These are phyloP conservation scores for Pheucticus melanocephalus DNA, from an alignment of 2,113 vertebrate species.

Conservation along the genomic window DNA sequence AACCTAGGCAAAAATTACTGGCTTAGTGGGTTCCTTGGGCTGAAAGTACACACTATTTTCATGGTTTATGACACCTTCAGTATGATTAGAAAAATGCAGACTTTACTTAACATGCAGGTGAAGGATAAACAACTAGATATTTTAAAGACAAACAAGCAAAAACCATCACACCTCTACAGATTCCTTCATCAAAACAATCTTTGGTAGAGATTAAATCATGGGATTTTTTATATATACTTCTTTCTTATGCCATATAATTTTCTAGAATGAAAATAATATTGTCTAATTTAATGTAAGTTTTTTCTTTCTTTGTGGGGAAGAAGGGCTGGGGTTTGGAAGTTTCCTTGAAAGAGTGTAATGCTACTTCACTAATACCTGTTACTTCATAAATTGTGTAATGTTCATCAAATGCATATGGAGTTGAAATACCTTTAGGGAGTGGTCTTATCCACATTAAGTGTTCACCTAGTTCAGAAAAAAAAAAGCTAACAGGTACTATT, in stretches of 20 bases:
- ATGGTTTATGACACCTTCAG: neutral
- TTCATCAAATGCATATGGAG: neutral
- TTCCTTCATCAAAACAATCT: neutral
- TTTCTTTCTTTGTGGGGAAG: neutral
- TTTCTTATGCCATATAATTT: neutral
- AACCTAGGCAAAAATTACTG: neutral
- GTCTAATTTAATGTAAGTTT: neutral
- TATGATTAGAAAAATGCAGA: neutral
- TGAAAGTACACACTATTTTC: neutral
- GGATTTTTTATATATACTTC: fast-evolving
- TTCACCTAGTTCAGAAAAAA: neutral
- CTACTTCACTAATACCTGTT: neutral
- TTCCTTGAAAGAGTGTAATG: neutral
- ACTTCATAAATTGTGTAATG: neutral
- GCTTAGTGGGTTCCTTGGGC: neutral
- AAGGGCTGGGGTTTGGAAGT: neutral
- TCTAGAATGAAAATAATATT: neutral
- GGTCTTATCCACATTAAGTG: neutral
- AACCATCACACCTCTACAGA: neutral
- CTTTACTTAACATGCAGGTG: neutral
- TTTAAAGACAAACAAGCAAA: neutral
- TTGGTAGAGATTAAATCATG: neutral
- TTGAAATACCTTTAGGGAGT: neutral
- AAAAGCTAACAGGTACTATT: neutral
- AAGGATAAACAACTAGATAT: neutral